These are phyloP conservation scores for Rhynchomys soricoides DNA, from an alignment of 2,113 vertebrate species.

Conservation along the genomic window DNA sequence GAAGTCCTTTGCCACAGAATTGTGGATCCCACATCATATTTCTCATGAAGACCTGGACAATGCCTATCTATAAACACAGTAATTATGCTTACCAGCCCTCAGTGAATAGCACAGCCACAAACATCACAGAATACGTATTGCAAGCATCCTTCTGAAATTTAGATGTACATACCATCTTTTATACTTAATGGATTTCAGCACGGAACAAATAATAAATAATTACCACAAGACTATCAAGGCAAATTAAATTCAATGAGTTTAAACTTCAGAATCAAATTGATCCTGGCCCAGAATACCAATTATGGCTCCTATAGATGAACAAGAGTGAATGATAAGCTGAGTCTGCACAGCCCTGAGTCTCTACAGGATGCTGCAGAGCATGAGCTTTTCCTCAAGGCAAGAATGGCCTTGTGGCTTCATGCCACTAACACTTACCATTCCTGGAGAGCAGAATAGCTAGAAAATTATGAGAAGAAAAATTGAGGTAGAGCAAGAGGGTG, in stretches of 20 bases:
- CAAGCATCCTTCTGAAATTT: background rate
- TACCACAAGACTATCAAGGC: conserved; percentile 22
- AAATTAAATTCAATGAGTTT: conserved; percentile 71
- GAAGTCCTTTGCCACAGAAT: background rate
- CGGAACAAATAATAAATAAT: conserved; percentile 77
- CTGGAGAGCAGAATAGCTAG: conserved; percentile 93
- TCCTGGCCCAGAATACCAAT: conserved; percentile 62
- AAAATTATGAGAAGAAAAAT: conserved; percentile 93
- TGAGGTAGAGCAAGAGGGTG: conserved; percentile 93
- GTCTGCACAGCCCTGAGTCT: background rate
- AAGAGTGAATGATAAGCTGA: background rate
- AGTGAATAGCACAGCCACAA: background rate
- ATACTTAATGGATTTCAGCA: conserved; percentile 61
- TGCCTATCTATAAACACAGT: background rate
- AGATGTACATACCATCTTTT: conserved; percentile 37
- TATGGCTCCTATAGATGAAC: conserved; percentile 61
- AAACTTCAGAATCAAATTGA: conserved; percentile 48
- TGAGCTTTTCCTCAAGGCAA: background rate
- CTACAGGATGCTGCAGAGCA: background rate
- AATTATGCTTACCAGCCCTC: background rate
- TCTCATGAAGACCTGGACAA: background rate
- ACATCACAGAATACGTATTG: conserved; percentile 26
- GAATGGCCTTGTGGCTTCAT: background rate
- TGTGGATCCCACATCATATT: background rate
- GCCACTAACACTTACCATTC: conserved; percentile 90